Percentiles rank a stretch among this genome's conserved stretches.
phyloP scores from a whole-genome alignment of 2,797 vertebrate genomes.

The Antennarius maculatus region DNA sequence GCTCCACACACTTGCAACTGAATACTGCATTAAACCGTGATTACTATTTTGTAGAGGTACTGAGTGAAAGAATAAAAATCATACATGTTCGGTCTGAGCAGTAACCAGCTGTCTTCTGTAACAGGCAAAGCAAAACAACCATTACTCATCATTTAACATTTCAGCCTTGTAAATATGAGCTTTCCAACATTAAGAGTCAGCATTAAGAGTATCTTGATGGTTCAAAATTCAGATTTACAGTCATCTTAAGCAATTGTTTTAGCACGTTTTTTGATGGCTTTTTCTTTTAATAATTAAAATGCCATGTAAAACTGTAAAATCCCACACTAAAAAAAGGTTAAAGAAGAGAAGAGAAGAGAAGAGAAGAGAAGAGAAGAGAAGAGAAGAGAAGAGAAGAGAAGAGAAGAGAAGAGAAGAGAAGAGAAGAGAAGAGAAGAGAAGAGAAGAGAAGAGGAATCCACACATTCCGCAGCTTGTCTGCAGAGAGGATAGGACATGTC shows the following conservation, averaged over 20 bases:
- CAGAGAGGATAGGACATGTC: constrained; percentile 15
- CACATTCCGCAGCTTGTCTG: constrained; percentile 41
- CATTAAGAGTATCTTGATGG: not conserved
- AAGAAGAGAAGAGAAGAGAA: constrained; percentile 1
- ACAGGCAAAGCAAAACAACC: constrained; percentile 10
- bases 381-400: not conserved
- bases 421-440: not conserved
- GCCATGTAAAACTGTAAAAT: not conserved
- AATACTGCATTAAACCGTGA: not conserved
- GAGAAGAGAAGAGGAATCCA: constrained; percentile 14
- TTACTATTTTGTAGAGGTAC: not conserved
- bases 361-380: not conserved
- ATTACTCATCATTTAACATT: constrained; percentile 8
- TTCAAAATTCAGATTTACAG: constrained; percentile 6
- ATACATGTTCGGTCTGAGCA: constrained; percentile 3
- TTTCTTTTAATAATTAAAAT: not conserved
- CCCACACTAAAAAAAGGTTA: no score
- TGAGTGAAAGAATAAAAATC: not conserved
- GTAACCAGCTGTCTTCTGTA: constrained; percentile 25
- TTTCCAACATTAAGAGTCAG: not conserved
- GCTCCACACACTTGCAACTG: not conserved
- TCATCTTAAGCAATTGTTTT: not conserved
- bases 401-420: not conserved
- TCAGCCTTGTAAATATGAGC: not conserved
- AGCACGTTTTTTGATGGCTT: no score